Percentiles rank a stretch among this genome's conserved stretches.
Evolutionary conservation across 2,797 vertebrate species (phyloP).

Genomic region (Malacoraja senta): DNA sequence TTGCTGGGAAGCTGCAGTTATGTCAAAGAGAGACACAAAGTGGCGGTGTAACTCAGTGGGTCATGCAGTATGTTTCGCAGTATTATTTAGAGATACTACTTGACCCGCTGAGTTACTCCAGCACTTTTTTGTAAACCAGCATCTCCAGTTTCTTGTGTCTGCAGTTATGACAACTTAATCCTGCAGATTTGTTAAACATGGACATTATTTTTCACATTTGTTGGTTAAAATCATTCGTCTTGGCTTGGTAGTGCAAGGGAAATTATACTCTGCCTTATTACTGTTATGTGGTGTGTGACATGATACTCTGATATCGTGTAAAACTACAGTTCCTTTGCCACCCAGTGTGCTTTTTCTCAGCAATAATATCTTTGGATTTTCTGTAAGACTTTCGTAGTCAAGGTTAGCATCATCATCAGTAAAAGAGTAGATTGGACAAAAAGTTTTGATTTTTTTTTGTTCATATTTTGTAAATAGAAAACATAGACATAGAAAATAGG

Average conservation of each 20-base stretch:
- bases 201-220: background rate
- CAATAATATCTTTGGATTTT: background rate
- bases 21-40: background rate
- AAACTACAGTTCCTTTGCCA: background rate
- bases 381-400: background rate
- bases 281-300: background rate
- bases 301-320: background rate
- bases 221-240: background rate
- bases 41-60: too few species aligned
- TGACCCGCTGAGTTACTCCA: too few species aligned
- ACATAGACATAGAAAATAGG: too few species aligned
- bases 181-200: background rate
- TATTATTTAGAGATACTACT: too few species aligned
- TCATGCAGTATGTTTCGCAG: too few species aligned
- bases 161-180: background rate
- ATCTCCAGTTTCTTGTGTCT: too few species aligned
- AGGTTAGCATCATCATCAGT: background rate
- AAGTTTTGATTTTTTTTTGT: too few species aligned
- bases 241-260: background rate
- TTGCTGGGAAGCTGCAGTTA: background rate
- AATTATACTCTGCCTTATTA: background rate
- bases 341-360: background rate
- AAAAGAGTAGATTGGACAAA: background rate
- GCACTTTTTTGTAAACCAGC: too few species aligned
- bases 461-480: too few species aligned